Conservation (phyloP, 2,888 invertebrate species). For the Xanthorhoe designata region DNA sequence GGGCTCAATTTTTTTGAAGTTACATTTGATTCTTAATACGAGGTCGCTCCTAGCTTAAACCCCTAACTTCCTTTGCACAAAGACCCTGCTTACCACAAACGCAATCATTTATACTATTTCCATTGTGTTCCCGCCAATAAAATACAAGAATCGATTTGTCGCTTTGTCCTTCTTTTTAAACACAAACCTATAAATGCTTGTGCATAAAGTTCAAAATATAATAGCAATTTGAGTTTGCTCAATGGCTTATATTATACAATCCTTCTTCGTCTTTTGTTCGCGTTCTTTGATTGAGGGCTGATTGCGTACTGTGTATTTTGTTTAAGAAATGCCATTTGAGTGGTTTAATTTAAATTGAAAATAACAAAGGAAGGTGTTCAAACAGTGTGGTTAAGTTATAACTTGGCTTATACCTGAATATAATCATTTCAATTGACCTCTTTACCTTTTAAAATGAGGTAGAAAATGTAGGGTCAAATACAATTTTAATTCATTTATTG, state of each 20-base stretch:
- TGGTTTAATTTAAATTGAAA: slow-evolving; percentile 13
- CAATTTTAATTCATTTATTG: not conserved
- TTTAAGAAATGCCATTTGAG: slow-evolving; percentile 22
- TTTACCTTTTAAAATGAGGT: not conserved
- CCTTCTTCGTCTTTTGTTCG: slow-evolving; percentile 44
- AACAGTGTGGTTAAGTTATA: not conserved
- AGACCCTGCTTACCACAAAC: slow-evolving; percentile 26
- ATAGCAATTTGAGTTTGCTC: slow-evolving; percentile 3
- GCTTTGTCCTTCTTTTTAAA: slow-evolving; percentile 49
- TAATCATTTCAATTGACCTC: not conserved
- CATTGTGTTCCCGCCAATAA: slow-evolving; percentile 63
- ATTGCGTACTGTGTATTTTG: slow-evolving; percentile 39
- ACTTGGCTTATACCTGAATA: not conserved
- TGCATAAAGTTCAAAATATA: slow-evolving; percentile 7
- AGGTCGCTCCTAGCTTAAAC: slow-evolving; percentile 14
- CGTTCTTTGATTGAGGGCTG: slow-evolving; percentile 46
- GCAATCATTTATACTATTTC: slow-evolving; percentile 49
- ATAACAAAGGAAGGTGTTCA: not conserved
- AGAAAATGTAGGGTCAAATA: not conserved
- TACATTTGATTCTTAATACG: too few relatives aligned
- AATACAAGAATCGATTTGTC: slow-evolving; percentile 57
- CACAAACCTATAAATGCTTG: slow-evolving; percentile 6
- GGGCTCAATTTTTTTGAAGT: too few relatives aligned
- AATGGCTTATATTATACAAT: slow-evolving; percentile 25
- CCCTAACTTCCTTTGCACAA: slow-evolving; percentile 5